Conservation (phyloP, 2,888 invertebrate genomes). For the Acrobasis consociella region DNA sequence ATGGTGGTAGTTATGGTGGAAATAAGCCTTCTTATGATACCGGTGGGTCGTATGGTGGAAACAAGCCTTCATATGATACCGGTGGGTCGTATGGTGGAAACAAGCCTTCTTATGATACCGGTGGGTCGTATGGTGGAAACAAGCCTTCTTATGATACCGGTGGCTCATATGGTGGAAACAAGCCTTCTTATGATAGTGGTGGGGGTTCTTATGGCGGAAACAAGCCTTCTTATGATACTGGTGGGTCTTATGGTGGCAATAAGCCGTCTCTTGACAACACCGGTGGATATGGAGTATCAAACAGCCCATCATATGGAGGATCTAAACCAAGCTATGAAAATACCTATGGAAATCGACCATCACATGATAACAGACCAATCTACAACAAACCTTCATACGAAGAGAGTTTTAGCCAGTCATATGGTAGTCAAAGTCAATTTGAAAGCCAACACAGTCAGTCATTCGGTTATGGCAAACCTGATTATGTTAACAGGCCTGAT, state of each 20-base stretch:
- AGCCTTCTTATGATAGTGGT: neutral
- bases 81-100: neutral
- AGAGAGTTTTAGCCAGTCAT: slow-evolving; percentile 7
- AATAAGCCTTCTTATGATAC: slow-evolving; percentile 27
- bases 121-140: neutral
- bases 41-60: slow-evolving; percentile 1
- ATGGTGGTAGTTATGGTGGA: slow-evolving; percentile 26
- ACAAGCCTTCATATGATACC: neutral
- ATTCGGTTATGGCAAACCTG: slow-evolving; percentile 8
- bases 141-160: neutral
- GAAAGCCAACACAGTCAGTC: slow-evolving; percentile 18
- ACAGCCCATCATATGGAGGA: slow-evolving; percentile 26
- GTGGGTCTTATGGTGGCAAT: slow-evolving; percentile 23
- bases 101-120: neutral
- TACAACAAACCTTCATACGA: slow-evolving; percentile 23
- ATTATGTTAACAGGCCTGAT: slow-evolving; percentile 19
- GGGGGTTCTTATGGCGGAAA: slow-evolving; percentile 15
- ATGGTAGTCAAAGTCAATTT: slow-evolving; percentile 15
- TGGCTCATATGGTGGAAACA: neutral
- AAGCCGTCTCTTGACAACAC: slow-evolving; percentile 26
- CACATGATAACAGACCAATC: slow-evolving; percentile 22
- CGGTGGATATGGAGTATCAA: slow-evolving; percentile 7
- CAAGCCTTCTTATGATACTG: slow-evolving; percentile 29
- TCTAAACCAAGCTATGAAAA: slow-evolving; percentile 19
- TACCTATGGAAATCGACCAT: slow-evolving; percentile 30